These are phyloP conservation scores for Dryadula phaetusa DNA, from an alignment of 2,888 invertebrate genomes.

Conservation along the genomic window DNA sequence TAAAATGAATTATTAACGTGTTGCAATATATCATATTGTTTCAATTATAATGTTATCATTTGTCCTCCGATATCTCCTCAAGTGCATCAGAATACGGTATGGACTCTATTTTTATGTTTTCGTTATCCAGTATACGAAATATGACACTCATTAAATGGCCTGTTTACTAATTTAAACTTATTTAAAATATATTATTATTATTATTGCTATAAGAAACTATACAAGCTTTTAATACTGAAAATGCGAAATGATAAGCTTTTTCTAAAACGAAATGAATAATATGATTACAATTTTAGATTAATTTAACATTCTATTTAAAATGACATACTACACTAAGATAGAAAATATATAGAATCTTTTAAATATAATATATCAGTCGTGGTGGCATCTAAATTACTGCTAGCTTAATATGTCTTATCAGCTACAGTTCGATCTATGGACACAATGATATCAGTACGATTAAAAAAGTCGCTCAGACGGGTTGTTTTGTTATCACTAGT, in stretches of 20 bases:
- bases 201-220: no score
- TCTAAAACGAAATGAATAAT: no score
- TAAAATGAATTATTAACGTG: constrained; percentile 29
- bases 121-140: neutral
- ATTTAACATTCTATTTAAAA: no score
- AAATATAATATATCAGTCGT: constrained; percentile 32
- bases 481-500: constrained; percentile 29
- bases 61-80: neutral
- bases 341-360: no score
- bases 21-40: constrained; percentile 20
- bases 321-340: no score
- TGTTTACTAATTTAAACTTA: neutral
- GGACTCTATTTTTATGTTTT: neutral
- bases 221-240: no score
- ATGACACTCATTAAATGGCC: neutral
- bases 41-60: constrained; percentile 3
- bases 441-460: constrained; percentile 63
- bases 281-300: no score
- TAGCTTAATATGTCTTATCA: constrained; percentile 42
- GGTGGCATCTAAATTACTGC: constrained; percentile 34
- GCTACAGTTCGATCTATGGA: constrained; percentile 56
- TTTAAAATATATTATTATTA: no score
- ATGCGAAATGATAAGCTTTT: no score
- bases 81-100: neutral
- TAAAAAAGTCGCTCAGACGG: constrained; percentile 46